A percentile compares a stretch with the other conserved stretches of the same genome.
phyloP scores from a whole-genome alignment of 2,797 vertebrate genomes.

The Cottoperca gobio region DNA sequence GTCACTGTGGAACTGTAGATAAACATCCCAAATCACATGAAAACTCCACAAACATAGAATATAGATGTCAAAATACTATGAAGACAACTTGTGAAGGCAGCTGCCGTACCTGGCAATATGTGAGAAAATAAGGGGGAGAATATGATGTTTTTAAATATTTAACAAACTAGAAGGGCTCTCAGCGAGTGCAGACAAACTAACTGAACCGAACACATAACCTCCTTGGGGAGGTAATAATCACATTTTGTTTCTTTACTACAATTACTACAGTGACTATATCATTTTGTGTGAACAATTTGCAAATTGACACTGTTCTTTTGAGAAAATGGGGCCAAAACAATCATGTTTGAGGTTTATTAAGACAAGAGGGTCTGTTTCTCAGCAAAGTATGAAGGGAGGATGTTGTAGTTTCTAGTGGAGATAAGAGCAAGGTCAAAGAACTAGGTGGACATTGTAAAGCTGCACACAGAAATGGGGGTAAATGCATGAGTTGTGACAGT shows the following conservation, averaged over 20 bases:
- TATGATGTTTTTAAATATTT: background rate
- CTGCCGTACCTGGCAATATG: background rate
- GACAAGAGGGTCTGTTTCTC: background rate
- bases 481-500: background rate
- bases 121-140: background rate
- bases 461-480: background rate
- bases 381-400: background rate
- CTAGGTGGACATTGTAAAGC: background rate
- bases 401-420: background rate
- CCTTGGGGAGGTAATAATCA: too few species aligned
- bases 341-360: background rate
- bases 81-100: background rate
- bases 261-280: background rate
- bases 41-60: background rate
- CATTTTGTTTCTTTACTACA: background rate
- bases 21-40: background rate
- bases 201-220: too few species aligned
- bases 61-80: background rate
- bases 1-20: background rate
- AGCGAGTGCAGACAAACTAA: too few species aligned
- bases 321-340: background rate
- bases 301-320: background rate
- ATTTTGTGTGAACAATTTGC: background rate
- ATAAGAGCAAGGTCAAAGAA: constrained; percentile 14
- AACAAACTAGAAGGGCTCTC: background rate